A percentile compares a stretch with the other conserved stretches of the same genome.
These are phyloP conservation scores for Nautilus pompilius DNA, from an alignment of 1,140 invertebrate genomes.

Conservation along the genomic window DNA sequence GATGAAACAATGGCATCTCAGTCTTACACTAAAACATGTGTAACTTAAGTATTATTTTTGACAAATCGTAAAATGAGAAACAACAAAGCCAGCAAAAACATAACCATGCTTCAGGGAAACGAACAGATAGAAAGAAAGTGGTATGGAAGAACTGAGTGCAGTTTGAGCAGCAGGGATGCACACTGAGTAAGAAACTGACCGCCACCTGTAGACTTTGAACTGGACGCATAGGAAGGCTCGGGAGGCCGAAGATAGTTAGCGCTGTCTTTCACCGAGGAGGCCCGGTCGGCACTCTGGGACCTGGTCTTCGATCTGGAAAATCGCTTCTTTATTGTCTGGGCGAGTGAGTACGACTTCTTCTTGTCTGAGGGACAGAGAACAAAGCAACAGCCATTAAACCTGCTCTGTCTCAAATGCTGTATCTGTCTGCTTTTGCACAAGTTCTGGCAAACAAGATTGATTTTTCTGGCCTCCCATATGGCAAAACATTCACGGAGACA, in stretches of 20 bases:
- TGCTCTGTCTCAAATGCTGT: too few species aligned
- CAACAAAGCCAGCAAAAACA: too few species aligned
- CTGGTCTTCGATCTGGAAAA: conserved; percentile 36
- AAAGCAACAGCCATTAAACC: too few species aligned
- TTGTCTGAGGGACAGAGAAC: conserved; percentile 28
- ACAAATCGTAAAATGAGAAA: too few species aligned
- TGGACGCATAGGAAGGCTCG: conserved; percentile 21
- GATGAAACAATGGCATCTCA: too few species aligned
- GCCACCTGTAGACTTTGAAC: conserved; percentile 23
- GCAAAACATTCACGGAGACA: too few species aligned
- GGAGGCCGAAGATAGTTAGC: conserved; percentile 32
- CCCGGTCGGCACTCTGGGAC: conserved; percentile 38
- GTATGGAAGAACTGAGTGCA: not conserved
- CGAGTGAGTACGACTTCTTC: conserved; percentile 37
- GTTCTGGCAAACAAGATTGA: too few species aligned
- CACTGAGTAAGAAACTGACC: not conserved
- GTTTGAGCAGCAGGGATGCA: not conserved
- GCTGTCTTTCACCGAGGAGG: conserved; percentile 20
- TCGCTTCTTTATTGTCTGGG: conserved; percentile 28
- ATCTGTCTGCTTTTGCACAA: too few species aligned
- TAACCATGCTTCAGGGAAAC: too few species aligned
- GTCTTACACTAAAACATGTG: too few species aligned
- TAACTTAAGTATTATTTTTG: too few species aligned
- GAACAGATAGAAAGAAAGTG: not conserved
- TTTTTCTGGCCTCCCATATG: too few species aligned